These are phyloP conservation scores for Chrysotoxum bicinctum DNA, from an alignment of 2,888 invertebrate genomes.

Conservation along the genomic window DNA sequence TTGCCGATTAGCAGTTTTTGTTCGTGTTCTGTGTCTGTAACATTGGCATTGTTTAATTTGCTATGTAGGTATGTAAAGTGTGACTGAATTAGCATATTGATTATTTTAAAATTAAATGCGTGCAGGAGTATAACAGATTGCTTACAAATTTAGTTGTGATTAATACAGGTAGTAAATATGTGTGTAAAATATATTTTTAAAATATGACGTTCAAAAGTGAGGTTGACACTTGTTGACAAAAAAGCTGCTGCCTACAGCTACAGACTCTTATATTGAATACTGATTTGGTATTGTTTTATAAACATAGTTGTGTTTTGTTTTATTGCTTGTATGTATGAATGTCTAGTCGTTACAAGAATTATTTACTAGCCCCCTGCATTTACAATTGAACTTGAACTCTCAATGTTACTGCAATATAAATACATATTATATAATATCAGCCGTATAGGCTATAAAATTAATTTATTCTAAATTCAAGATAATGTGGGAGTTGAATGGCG, in stretches of 20 bases:
- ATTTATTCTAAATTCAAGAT: slow-evolving; percentile 2
- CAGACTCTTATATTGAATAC: slow-evolving; percentile 47
- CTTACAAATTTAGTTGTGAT: slow-evolving; percentile 52
- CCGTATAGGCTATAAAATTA: background rate
- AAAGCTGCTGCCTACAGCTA: background rate
- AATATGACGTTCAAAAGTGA: slow-evolving; percentile 41
- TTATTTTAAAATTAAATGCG: slow-evolving; percentile 46
- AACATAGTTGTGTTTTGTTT: background rate
- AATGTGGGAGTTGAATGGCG: background rate
- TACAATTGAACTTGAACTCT: slow-evolving; percentile 50
- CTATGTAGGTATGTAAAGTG: slow-evolving; percentile 3
- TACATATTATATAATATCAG: background rate
- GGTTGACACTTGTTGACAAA: slow-evolving; percentile 52
- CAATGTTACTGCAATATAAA: slow-evolving; percentile 20
- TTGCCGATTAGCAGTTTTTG: slow-evolving; percentile 9
- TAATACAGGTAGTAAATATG: slow-evolving; percentile 13
- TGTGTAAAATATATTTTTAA: slow-evolving; percentile 29
- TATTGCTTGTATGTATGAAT: background rate
- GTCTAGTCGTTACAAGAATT: background rate
- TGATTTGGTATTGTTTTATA: slow-evolving; percentile 31
- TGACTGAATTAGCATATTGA: slow-evolving; percentile 32
- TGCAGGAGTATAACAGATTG: slow-evolving; percentile 33
- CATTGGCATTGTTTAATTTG: slow-evolving; percentile 53
- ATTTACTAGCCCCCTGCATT: background rate
- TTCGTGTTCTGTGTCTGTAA: slow-evolving; percentile 14